These are phyloP conservation scores for Elysia chlorotica DNA, from an alignment of 1,140 invertebrate genomes.

Conservation along the genomic window DNA sequence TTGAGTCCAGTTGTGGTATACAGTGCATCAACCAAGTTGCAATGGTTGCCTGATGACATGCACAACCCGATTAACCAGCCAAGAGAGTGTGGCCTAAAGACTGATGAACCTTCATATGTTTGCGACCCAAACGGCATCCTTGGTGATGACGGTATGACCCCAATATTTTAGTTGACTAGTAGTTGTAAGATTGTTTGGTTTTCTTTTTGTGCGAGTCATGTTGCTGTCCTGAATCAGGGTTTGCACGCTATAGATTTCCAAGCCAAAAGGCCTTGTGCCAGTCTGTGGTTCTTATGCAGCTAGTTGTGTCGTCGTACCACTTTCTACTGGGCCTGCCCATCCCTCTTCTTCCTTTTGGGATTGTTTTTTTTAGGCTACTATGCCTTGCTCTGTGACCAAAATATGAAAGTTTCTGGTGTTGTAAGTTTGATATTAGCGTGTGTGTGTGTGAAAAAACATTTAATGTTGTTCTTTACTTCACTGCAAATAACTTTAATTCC, in stretches of 20 bases:
- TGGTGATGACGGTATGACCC: slow-evolving; percentile 28
- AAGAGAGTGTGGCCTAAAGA: slow-evolving; percentile 27
- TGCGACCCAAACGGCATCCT: slow-evolving; percentile 41
- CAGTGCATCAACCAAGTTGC: background rate
- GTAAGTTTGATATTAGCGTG: too few species aligned
- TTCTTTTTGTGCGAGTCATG: background rate
- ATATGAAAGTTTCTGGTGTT: too few species aligned
- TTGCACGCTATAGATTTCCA: background rate
- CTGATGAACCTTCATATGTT: slow-evolving; percentile 21
- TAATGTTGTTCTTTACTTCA: too few species aligned
- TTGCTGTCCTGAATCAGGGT: background rate
- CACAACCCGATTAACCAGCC: slow-evolving; percentile 30
- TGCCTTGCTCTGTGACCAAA: too few species aligned
- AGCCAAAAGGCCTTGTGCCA: background rate
- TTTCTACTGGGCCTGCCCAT: too few species aligned
- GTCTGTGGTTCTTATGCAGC: background rate
- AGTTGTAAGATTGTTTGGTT: background rate
- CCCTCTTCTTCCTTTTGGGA: too few species aligned
- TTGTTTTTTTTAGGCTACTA: too few species aligned
- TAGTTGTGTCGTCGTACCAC: background rate
- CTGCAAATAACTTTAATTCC: too few species aligned
- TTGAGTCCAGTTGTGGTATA: background rate
- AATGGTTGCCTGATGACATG: slow-evolving; percentile 31
- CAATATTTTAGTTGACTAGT: background rate
- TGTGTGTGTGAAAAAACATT: too few species aligned